A percentile compares a stretch with the other conserved stretches of the same genome.
phyloP scores from a whole-genome alignment of 2,888 invertebrate species.

The Incurvaria masculella region DNA sequence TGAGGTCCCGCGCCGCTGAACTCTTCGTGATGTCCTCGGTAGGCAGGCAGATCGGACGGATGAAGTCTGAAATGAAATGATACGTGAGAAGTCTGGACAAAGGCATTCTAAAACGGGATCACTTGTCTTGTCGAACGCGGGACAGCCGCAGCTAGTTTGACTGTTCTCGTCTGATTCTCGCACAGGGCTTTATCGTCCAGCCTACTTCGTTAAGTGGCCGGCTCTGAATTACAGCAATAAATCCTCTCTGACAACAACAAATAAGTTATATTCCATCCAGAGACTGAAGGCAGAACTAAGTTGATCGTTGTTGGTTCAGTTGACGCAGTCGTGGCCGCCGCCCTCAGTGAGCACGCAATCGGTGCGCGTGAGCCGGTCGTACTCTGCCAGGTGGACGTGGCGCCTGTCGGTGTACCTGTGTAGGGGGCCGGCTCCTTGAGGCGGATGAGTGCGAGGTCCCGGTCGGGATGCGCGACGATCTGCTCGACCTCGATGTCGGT shows the following conservation, averaged over 20 bases:
- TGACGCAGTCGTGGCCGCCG: constrained; percentile 26
- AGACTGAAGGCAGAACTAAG: too few species aligned
- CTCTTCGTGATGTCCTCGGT: constrained; percentile 14
- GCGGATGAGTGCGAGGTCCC: constrained; percentile 26
- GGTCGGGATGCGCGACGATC: constrained; percentile 26
- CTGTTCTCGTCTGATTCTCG: too few species aligned
- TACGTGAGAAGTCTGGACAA: too few species aligned
- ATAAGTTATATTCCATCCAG: too few species aligned
- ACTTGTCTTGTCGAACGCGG: not conserved
- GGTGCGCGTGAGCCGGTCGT: constrained; percentile 22
- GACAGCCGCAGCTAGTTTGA: not conserved
- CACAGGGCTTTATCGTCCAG: too few species aligned
- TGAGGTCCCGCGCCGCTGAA: constrained; percentile 4
- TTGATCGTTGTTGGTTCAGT: constrained; percentile 22
- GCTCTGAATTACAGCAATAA: too few species aligned
- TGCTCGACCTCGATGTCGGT: constrained; percentile 23
- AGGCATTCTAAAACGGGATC: not conserved
- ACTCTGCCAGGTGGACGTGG: constrained; percentile 28
- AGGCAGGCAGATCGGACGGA: constrained; percentile 32
- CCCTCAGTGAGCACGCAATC: constrained; percentile 25
- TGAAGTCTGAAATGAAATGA: constrained; percentile 35
- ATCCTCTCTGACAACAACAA: too few species aligned
- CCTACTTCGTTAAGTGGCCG: too few species aligned
- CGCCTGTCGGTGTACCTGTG: constrained; percentile 24
- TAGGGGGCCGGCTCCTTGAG: constrained; percentile 23